Evolutionary conservation across 2,797 vertebrate genomes (phyloP).

Genomic region (Notolabrus celidotus): DNA sequence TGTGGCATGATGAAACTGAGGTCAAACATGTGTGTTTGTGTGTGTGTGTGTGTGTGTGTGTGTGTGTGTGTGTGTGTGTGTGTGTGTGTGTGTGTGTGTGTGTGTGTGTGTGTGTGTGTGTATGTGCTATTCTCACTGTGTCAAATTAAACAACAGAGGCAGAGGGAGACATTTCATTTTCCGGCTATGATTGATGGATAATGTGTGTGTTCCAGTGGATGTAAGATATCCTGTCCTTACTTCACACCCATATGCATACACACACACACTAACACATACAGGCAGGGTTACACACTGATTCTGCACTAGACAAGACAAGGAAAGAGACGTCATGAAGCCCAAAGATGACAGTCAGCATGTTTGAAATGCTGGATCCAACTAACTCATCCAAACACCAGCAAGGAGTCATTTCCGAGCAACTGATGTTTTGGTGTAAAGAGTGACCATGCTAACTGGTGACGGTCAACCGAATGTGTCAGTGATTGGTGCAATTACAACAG

Average conservation of each 20-base stretch:
- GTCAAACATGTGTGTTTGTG: conserved; percentile 47
- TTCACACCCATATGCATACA: conserved; percentile 3
- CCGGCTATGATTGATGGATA: conserved; percentile 73
- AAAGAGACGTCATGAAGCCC: too few species aligned
- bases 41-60: conserved; percentile 28
- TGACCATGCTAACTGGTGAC: too few species aligned
- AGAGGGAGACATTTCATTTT: conserved; percentile 74
- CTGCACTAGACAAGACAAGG: too few species aligned
- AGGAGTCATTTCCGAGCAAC: too few species aligned
- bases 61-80: conserved; percentile 32
- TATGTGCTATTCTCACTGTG: conserved; percentile 34
- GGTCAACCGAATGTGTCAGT: too few species aligned
- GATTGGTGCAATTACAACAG: too few species aligned
- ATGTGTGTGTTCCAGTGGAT: conserved; percentile 50
- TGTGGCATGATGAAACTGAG: conserved; percentile 52
- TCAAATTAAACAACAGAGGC: conserved; percentile 61
- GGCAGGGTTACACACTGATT: background rate
- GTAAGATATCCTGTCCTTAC: conserved; percentile 38
- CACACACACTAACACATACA: conserved; percentile 20
- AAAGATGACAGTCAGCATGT: too few species aligned
- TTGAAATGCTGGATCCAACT: too few species aligned
- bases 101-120: conserved; percentile 24
- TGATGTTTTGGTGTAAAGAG: too few species aligned
- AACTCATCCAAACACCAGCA: too few species aligned
- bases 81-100: conserved; percentile 21